These are phyloP conservation scores for Eulemur albifrons DNA, from an alignment of 2,797 vertebrate species.

Conservation along the genomic window DNA sequence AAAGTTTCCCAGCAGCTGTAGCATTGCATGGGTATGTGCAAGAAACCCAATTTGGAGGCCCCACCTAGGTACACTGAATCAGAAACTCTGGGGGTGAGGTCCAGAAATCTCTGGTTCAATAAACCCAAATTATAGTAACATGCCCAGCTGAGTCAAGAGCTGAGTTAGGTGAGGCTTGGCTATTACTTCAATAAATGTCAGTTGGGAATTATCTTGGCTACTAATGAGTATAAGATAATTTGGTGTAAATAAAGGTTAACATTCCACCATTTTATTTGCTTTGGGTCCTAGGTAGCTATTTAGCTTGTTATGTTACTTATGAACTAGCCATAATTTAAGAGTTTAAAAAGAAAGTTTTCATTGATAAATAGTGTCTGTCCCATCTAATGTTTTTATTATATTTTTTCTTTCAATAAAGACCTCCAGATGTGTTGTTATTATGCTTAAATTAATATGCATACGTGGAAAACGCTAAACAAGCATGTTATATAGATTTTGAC, in stretches of 20 bases:
- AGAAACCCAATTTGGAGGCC: background rate
- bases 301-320: background rate
- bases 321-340: conserved; percentile 19
- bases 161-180: background rate
- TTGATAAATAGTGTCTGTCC: background rate
- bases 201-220: background rate
- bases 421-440: background rate
- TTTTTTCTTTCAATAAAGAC: background rate
- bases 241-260: background rate
- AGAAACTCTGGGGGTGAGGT: background rate
- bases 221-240: background rate
- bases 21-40: background rate
- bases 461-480: background rate
- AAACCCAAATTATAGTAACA: background rate
- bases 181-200: background rate
- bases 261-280: background rate
- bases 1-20: background rate
- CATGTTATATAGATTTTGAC: background rate
- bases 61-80: background rate
- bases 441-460: background rate
- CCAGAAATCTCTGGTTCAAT: background rate
- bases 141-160: background rate
- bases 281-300: background rate
- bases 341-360: background rate
- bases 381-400: background rate